Conservation (phyloP, 2,888 invertebrate species). For the Drosophila ustulata region DNA sequence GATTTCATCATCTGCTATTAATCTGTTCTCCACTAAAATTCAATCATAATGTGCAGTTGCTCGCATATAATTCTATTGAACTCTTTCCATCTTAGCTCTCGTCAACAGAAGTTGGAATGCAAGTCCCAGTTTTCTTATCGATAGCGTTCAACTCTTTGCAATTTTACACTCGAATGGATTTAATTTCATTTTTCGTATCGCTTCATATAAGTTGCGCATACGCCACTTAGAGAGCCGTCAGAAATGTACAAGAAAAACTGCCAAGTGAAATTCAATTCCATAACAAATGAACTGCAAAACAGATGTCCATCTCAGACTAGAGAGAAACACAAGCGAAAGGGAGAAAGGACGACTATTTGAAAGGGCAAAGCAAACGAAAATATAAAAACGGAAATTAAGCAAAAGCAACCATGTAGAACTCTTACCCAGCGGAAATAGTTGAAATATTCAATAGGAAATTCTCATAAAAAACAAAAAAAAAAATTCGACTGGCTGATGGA, state of each 20-base stretch:
- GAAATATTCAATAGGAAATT: slow-evolving; percentile 66
- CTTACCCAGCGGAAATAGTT: slow-evolving; percentile 61
- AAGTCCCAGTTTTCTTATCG: slow-evolving; percentile 8
- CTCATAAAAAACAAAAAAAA: slow-evolving; percentile 26
- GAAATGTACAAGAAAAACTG: slow-evolving; percentile 36
- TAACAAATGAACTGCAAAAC: slow-evolving; percentile 75
- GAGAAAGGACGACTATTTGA: slow-evolving; percentile 11
- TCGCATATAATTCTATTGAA: too few relatives aligned
- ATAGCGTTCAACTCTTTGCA: slow-evolving; percentile 45
- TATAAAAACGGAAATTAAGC: slow-evolving; percentile 73
- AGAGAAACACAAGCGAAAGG: slow-evolving; percentile 12
- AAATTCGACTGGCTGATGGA: slow-evolving; percentile 1
- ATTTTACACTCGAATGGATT: slow-evolving; percentile 69
- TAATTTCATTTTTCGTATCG: slow-evolving; percentile 61
- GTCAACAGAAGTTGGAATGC: neutral
- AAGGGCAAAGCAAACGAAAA: slow-evolving; percentile 38
- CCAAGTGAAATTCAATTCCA: slow-evolving; percentile 69
- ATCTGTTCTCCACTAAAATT: too few relatives aligned
- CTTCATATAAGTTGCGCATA: slow-evolving; percentile 58
- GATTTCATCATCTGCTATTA: too few relatives aligned
- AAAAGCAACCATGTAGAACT: slow-evolving; percentile 55
- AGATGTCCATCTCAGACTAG: slow-evolving; percentile 61
- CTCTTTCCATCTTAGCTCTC: neutral
- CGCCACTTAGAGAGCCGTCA: slow-evolving; percentile 53
- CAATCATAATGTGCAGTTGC: too few relatives aligned